phyloP scores from a whole-genome alignment of 2,113 vertebrate species.

The Notiomystis cincta region DNA sequence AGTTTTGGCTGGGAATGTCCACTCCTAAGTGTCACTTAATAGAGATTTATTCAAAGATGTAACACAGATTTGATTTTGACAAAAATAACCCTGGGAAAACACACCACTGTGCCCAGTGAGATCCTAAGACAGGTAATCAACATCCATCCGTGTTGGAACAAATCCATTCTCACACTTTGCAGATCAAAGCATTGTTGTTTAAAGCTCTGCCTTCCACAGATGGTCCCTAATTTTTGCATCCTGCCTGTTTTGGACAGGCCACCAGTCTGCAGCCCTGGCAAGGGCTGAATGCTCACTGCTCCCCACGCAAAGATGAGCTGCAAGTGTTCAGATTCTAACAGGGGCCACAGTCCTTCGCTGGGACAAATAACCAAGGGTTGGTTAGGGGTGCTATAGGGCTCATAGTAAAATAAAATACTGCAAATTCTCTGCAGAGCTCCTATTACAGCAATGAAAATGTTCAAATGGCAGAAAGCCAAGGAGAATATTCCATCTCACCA shows the following conservation, averaged over 20 bases:
- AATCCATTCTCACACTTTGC: neutral
- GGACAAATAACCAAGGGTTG: neutral
- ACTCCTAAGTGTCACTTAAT: neutral
- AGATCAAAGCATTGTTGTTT: neutral
- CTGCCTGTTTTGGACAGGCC: neutral
- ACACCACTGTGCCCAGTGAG: neutral
- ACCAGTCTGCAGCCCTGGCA: neutral
- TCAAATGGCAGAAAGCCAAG: neutral
- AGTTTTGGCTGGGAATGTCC: neutral
- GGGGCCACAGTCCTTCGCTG: neutral
- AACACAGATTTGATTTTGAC: neutral
- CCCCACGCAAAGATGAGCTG: neutral
- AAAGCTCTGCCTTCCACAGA: neutral
- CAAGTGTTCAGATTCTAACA: fast-evolving
- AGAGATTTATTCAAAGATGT: neutral
- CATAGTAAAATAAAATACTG: neutral
- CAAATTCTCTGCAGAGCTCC: neutral
- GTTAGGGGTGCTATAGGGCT: neutral
- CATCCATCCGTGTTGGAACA: neutral
- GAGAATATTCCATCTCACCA: neutral
- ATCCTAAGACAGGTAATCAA: neutral
- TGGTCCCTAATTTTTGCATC: neutral
- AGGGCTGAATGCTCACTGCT: neutral
- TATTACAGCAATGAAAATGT: neutral
- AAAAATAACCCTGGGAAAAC: neutral